Percentiles rank a stretch among this genome's conserved stretches.
phyloP scores from a whole-genome alignment of 2,113 vertebrate species.

The Elgaria multicarinata region DNA sequence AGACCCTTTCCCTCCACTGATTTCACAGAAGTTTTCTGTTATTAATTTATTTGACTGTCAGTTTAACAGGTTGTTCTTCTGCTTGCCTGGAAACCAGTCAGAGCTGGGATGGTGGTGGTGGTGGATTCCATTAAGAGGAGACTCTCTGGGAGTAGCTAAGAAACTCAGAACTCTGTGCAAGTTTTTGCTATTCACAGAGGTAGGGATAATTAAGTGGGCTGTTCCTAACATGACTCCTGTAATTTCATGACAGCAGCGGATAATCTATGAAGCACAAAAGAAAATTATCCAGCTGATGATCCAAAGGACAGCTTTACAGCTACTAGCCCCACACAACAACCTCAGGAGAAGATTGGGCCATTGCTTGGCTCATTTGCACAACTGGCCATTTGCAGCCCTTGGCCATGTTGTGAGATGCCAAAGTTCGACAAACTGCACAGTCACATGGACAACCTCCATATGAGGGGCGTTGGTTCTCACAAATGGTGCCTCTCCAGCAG shows the following conservation, averaged over 20 bases:
- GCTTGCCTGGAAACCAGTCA: background rate
- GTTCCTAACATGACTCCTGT: background rate
- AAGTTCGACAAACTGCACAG: background rate
- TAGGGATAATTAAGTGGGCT: rapidly evolving
- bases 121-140: background rate
- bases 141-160: rapidly evolving
- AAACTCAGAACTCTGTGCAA: rapidly evolving
- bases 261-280: background rate
- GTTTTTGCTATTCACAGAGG: rapidly evolving
- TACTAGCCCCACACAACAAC: background rate
- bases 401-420: too few species aligned
- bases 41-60: background rate
- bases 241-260: rapidly evolving
- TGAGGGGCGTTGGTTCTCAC: background rate
- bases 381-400: background rate
- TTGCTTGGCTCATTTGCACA: background rate
- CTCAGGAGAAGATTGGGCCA: background rate
- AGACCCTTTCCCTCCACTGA: slow-evolving; percentile 40
- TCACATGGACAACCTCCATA: background rate
- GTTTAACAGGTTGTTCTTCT: background rate
- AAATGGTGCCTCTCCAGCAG: background rate
- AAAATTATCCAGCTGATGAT: background rate
- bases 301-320: background rate
- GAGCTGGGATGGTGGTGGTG: background rate
- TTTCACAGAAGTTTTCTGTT: background rate